Percentiles rank a stretch among this genome's conserved stretches.
phyloP scores from a whole-genome alignment of 2,113 vertebrate species.

The Brachyhypopomus gauderio region DNA sequence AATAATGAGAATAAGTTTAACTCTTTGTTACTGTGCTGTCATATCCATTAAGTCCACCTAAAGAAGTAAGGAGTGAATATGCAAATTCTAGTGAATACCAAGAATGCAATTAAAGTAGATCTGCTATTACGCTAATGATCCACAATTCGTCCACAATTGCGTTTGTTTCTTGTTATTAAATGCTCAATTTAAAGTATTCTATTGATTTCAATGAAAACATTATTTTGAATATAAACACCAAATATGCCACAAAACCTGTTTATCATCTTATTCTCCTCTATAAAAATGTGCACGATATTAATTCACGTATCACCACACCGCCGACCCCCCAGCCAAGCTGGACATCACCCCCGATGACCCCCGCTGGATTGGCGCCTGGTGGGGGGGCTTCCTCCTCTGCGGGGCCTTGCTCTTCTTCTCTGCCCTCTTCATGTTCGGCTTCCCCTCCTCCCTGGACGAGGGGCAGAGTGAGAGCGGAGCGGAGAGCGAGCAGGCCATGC shows the following conservation, averaged over 20 bases:
- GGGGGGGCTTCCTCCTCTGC: constrained; percentile 97
- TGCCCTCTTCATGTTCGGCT: constrained; percentile 94
- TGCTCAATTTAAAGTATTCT: background rate
- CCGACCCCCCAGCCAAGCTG: constrained; percentile 76
- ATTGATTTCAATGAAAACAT: too few relatives aligned
- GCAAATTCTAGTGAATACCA: background rate
- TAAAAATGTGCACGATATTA: background rate
- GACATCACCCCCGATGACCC: constrained; percentile 93
- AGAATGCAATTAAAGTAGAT: too few relatives aligned
- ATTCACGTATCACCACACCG: background rate
- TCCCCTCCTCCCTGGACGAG: constrained; percentile 87
- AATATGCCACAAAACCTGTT: too few relatives aligned
- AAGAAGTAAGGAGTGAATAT: background rate
- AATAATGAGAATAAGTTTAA: background rate
- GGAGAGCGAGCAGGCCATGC: constrained; percentile 93
- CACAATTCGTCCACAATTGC: background rate
- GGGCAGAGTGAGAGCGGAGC: constrained; percentile 68
- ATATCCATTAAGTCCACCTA: background rate
- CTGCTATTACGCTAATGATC: background rate
- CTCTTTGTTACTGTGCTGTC: background rate
- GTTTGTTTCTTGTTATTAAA: background rate
- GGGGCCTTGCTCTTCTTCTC: constrained; percentile 98
- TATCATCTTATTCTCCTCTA: too few relatives aligned
- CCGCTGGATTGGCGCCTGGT: constrained; percentile 98
- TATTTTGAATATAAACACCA: too few relatives aligned